A percentile compares a stretch with the other conserved stretches of the same genome.
phyloP scores from a whole-genome alignment of 2,113 vertebrate species.

The Oryzias melastigma region DNA sequence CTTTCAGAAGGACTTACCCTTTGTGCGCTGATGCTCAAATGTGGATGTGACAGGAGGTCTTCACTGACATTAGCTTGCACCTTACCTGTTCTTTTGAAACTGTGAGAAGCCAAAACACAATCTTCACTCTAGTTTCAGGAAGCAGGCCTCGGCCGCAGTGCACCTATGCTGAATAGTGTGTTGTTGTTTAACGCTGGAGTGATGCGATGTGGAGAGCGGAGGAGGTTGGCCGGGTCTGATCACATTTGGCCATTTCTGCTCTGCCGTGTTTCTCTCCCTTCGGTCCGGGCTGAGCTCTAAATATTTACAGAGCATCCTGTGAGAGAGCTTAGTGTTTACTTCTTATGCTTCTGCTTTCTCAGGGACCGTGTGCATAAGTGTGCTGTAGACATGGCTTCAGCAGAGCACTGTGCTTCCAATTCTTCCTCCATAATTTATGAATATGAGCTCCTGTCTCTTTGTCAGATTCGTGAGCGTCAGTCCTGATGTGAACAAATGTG shows the following conservation, averaged over 20 bases:
- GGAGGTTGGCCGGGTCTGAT: constrained; percentile 12
- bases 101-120: constrained; percentile 15
- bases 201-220: not conserved
- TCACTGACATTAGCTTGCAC: not conserved
- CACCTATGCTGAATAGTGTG: constrained; percentile 31
- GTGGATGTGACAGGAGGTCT: not conserved
- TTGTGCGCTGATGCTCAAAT: too few relatives aligned
- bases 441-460: constrained; percentile 42
- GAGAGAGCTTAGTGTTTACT: constrained; percentile 71
- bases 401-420: constrained; percentile 7
- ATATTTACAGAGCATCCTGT: constrained; percentile 75
- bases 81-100: not conserved
- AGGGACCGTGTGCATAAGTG: constrained; percentile 2
- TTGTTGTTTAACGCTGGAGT: constrained; percentile 33
- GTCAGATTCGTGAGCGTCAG: constrained; percentile 2
- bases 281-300: constrained; percentile 52
- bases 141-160: constrained; percentile 2
- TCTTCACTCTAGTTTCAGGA: constrained; percentile 23
- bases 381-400: constrained; percentile 32
- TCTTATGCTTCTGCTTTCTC: constrained; percentile 42
- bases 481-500: not conserved
- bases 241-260: constrained; percentile 30
- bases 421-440: constrained; percentile 59
- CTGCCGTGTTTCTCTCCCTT: constrained; percentile 35
- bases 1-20: too few relatives aligned